Evolutionary conservation across 2,888 invertebrate species (phyloP).

Genomic region (Prosopocoilus inquinatus): DNA sequence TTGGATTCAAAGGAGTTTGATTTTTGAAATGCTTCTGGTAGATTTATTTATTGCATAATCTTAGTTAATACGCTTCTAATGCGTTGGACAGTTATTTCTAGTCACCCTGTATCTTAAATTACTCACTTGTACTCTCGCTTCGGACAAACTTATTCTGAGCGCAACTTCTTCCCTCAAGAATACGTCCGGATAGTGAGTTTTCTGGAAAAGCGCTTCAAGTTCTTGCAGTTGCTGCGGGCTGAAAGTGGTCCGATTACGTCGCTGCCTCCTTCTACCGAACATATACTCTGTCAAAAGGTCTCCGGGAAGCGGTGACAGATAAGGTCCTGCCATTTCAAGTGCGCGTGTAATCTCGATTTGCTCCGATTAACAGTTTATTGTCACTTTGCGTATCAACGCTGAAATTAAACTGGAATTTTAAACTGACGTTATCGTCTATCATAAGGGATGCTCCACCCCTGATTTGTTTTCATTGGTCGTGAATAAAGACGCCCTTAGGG

Average conservation of each 20-base stretch:
- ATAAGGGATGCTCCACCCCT: slow-evolving; percentile 45
- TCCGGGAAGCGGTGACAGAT: slow-evolving; percentile 79
- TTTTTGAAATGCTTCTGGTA: no score
- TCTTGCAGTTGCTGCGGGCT: slow-evolving; percentile 92
- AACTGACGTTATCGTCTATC: slow-evolving; percentile 30
- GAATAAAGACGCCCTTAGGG: slow-evolving; percentile 41
- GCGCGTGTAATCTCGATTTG: background rate
- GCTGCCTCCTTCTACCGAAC: slow-evolving; percentile 85
- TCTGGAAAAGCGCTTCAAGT: slow-evolving; percentile 87
- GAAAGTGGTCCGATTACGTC: slow-evolving; percentile 90
- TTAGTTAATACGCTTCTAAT: no score
- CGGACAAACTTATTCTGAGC: slow-evolving; percentile 83
- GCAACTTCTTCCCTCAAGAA: slow-evolving; percentile 88
- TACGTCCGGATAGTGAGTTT: slow-evolving; percentile 93
- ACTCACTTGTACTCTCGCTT: slow-evolving; percentile 86
- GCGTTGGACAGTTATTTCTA: no score
- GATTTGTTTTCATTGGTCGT: slow-evolving; percentile 43
- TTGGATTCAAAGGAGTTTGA: no score
- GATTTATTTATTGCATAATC: no score
- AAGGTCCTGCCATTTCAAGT: slow-evolving; percentile 76
- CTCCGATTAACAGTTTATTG: background rate
- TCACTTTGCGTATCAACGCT: slow-evolving; percentile 17
- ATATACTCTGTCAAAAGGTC: slow-evolving; percentile 90
- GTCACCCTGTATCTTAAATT: no score
- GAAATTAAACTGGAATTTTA: slow-evolving; percentile 32